phyloP scores from a whole-genome alignment of 2,113 vertebrate genomes.

The Clarias magur region DNA sequence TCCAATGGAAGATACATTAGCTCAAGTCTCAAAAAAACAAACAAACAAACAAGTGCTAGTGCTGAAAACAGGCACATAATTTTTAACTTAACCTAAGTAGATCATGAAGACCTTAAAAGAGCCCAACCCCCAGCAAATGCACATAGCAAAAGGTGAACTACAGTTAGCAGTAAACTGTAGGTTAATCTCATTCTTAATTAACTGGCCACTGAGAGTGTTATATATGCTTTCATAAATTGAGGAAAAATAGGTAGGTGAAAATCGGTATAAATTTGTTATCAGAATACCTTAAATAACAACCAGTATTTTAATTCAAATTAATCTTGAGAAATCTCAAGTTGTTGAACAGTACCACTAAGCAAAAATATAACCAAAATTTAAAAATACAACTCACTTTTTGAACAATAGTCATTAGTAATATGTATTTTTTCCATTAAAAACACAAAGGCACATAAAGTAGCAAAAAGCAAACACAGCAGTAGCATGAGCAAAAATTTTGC shows the following conservation, averaged over 20 bases:
- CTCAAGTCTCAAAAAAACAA: neutral
- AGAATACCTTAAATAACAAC: conserved; percentile 2
- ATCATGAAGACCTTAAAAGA: too few species aligned
- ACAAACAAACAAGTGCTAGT: neutral
- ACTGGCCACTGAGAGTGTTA: neutral
- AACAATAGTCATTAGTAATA: neutral
- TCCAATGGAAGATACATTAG: neutral
- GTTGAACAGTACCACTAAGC: conserved; percentile 14
- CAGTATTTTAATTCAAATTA: neutral
- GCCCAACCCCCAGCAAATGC: neutral
- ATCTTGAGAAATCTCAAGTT: neutral
- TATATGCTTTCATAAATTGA: too few species aligned
- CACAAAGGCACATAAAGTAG: conserved; percentile 2
- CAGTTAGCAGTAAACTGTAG: neutral
- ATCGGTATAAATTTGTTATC: conserved; percentile 23
- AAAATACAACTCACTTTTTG: neutral
- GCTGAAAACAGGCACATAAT: neutral
- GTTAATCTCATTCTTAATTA: neutral
- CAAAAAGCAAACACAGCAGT: neutral
- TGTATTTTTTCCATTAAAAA: neutral
- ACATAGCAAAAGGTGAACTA: neutral
- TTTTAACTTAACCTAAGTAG: neutral
- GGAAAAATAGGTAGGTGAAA: neutral
- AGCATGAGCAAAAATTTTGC: neutral
- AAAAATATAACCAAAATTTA: neutral